These are phyloP conservation scores for Ahaetulla prasina DNA, from an alignment of 2,113 vertebrate species.

Conservation along the genomic window DNA sequence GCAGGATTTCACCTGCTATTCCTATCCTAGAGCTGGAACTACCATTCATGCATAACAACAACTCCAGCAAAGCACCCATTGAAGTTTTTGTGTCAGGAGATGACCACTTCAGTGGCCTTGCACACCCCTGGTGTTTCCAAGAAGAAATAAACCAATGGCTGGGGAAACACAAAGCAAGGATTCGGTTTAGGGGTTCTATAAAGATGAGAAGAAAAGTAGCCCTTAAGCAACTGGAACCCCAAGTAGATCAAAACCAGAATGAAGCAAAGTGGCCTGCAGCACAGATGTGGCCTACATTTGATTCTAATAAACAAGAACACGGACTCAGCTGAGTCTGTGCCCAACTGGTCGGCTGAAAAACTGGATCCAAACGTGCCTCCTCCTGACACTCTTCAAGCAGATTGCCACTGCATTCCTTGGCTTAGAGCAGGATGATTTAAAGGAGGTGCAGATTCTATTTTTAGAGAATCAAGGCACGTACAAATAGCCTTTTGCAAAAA, in stretches of 20 bases:
- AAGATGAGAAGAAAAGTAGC: background rate
- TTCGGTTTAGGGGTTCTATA: background rate
- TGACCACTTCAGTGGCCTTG: background rate
- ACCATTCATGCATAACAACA: background rate
- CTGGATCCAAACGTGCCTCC: background rate
- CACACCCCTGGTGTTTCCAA: too few relatives aligned
- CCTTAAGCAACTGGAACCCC: background rate
- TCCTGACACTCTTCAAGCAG: background rate
- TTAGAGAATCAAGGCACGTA: background rate
- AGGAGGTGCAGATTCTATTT: background rate
- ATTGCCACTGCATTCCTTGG: background rate
- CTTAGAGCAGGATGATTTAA: background rate
- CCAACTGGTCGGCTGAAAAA: background rate
- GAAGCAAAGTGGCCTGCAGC: background rate
- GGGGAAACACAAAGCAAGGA: background rate
- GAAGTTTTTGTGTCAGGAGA: background rate
- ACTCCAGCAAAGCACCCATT: background rate
- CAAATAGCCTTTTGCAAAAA: background rate
- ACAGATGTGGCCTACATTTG: conserved; percentile 13
- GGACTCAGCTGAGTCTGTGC: rapidly evolving
- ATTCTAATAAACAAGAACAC: background rate
- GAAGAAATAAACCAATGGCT: background rate
- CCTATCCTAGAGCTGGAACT: background rate
- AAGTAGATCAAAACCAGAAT: conserved; percentile 5
- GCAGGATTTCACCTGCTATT: background rate